Conservation (phyloP, 2,113 vertebrate genomes). For the Trinectes maculatus region DNA sequence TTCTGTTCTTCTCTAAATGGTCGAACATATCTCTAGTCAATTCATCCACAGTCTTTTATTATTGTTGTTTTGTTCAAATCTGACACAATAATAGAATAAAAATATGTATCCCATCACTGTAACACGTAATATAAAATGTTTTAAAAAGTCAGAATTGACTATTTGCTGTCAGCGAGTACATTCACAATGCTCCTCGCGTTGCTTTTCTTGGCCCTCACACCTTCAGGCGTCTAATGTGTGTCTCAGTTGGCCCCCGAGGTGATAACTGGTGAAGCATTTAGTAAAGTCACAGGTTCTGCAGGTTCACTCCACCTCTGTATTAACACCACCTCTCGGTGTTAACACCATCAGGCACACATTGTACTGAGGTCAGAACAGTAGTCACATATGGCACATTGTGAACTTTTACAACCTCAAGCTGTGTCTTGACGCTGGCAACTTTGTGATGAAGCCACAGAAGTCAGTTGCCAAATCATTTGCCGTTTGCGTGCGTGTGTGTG, state of each 20-base stretch:
- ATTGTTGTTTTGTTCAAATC: too few relatives aligned
- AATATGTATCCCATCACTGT: too few relatives aligned
- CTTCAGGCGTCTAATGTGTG: slow-evolving; percentile 12
- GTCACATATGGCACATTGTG: background rate
- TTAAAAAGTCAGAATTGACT: background rate
- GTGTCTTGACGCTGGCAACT: background rate
- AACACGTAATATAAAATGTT: background rate
- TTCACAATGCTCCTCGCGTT: background rate
- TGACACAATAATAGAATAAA: too few relatives aligned
- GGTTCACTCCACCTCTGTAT: slow-evolving; percentile 13
- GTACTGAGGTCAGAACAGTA: background rate
- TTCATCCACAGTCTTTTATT: too few relatives aligned
- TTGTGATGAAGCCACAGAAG: slow-evolving; percentile 11
- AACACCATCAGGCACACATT: background rate
- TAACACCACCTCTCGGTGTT: background rate
- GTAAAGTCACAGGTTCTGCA: slow-evolving; percentile 15
- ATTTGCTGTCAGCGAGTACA: background rate
- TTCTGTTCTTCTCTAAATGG: too few relatives aligned
- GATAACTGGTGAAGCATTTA: slow-evolving; percentile 29
- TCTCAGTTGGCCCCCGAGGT: slow-evolving; percentile 1
- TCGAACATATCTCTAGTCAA: too few relatives aligned
- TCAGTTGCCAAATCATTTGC: background rate
- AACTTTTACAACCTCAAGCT: slow-evolving; percentile 4
- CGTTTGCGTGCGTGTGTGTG: slow-evolving; percentile 3
- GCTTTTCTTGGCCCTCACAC: background rate